A percentile compares a stretch with the other conserved stretches of the same genome.
phyloP scores from a whole-genome alignment of 2,797 vertebrate species.

The Tangara arthus region DNA sequence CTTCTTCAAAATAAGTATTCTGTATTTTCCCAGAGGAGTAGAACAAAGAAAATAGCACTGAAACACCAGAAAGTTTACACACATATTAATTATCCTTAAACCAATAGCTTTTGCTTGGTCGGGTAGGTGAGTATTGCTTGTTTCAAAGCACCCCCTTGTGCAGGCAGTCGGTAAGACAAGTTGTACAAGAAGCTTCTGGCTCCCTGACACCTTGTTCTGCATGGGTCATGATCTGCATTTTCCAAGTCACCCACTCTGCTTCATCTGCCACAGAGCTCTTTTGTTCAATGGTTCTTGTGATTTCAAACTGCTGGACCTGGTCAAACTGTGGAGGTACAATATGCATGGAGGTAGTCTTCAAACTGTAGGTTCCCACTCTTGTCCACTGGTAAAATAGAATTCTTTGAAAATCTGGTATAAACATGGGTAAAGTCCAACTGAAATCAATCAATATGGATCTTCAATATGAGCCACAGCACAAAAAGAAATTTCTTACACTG shows the following conservation, averaged over 20 bases:
- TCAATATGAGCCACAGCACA: background rate
- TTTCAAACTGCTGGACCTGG: background rate
- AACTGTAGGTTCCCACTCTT: background rate
- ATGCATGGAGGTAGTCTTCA: background rate
- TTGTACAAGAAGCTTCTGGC: background rate
- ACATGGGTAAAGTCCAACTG: background rate
- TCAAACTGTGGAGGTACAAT: background rate
- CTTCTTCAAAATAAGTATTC: slow-evolving; percentile 28
- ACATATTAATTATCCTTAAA: background rate
- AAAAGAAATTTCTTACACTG: background rate
- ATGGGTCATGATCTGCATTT: background rate
- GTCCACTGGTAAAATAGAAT: background rate
- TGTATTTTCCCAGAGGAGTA: background rate
- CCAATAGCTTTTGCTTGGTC: background rate
- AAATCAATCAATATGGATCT: background rate
- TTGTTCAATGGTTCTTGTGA: background rate
- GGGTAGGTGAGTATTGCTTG: background rate
- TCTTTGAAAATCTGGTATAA: background rate
- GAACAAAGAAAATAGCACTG: background rate
- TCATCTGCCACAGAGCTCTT: background rate
- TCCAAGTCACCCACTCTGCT: background rate
- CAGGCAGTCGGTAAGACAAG: slow-evolving; percentile 27
- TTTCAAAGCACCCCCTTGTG: slow-evolving; percentile 58
- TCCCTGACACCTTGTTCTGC: background rate
- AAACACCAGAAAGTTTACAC: background rate